Evolutionary conservation across 2,797 vertebrate species (phyloP).

Genomic region (Danionella dracula): DNA sequence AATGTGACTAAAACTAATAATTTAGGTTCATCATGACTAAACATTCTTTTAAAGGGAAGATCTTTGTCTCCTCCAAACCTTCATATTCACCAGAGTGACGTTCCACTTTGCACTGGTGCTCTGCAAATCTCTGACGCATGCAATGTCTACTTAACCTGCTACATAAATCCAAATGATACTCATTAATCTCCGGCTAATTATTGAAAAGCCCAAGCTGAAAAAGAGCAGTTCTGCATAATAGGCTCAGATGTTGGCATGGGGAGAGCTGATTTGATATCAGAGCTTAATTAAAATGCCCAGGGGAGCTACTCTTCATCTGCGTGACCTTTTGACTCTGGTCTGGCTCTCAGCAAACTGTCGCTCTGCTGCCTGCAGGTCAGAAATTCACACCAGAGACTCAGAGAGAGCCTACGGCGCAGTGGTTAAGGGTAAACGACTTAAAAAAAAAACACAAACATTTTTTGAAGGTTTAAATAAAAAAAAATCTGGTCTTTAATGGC

Average conservation of each 20-base stretch:
- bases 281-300: constrained; percentile 41
- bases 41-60: not conserved
- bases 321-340: constrained; percentile 29
- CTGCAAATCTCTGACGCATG: constrained; percentile 7
- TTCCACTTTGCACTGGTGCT: not conserved
- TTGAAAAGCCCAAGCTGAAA: constrained; percentile 21
- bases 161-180: constrained; percentile 52
- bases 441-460: no score
- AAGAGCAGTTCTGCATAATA: constrained; percentile 40
- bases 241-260: constrained; percentile 23
- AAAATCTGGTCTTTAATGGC: no score
- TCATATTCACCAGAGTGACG: not conserved
- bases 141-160: constrained; percentile 42
- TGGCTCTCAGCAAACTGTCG: not conserved
- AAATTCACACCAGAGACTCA: constrained; percentile 6
- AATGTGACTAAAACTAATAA: no score
- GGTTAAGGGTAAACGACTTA: not conserved
- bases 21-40: not conserved
- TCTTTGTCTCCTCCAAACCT: not conserved
- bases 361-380: constrained; percentile 5
- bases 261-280: constrained; percentile 40
- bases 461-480: no score
- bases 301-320: constrained; percentile 40
- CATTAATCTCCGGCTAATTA: constrained; percentile 57
- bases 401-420: not conserved